Evolutionary conservation across 2,113 vertebrate species (phyloP).

Genomic region (Oreochromis aureus): DNA sequence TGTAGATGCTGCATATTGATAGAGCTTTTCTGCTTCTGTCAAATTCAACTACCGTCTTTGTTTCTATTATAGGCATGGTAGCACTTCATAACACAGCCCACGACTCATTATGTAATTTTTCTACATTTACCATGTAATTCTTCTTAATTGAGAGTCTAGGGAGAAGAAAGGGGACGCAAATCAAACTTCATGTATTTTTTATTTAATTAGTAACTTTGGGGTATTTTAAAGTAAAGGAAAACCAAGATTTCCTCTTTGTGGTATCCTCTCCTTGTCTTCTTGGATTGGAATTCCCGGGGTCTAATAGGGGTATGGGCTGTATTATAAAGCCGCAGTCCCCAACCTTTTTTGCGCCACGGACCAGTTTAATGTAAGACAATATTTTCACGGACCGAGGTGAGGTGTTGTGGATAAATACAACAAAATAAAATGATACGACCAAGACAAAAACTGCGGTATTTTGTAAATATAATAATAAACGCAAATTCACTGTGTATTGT

Average conservation of each 20-base stretch:
- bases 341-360: neutral
- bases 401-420: neutral
- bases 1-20: neutral
- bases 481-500: fast-evolving
- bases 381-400: neutral
- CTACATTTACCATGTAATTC: neutral
- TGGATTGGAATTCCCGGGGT: neutral
- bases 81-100: neutral
- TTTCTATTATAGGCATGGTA: neutral
- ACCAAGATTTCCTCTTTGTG: neutral
- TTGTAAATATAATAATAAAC: neutral
- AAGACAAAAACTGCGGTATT: neutral
- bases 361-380: fast-evolving
- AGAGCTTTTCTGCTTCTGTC: neutral
- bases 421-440: neutral
- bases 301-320: neutral
- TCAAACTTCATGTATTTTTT: neutral
- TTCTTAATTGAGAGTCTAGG: neutral
- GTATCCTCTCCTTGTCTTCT: fast-evolving
- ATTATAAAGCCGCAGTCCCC: neutral
- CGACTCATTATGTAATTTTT: neutral
- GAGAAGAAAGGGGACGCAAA: fast-evolving
- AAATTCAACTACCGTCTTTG: neutral
- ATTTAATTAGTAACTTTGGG: neutral
- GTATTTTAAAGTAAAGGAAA: neutral